Evolutionary conservation across 2,888 invertebrate species (phyloP), one percentile per base, ranked within the genome.

Genomic region (Cephus sareptanus): DNA sequence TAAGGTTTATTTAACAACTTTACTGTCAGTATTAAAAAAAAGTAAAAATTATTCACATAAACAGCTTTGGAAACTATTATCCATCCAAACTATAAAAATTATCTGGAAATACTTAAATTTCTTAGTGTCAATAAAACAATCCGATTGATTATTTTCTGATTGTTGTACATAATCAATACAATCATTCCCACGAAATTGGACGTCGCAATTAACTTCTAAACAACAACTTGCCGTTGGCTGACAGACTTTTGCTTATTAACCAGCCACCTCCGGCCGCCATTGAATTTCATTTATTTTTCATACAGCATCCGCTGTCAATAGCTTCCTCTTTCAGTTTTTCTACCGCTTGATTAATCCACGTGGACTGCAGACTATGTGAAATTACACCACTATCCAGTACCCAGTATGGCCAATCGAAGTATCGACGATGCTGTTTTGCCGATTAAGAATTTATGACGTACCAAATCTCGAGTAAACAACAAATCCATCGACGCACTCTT

Each of bases 221-320:
- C 56, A 56, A 56, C 9, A 56, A 56, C 56, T 56, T 56, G 68
- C 71, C 68, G 75, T 75, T 80, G 81, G 78, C 79, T 83, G 86
- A 84, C 81, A 87, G 83, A 87, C 86, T 89, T 87, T 86, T 85
- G 83, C 88, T 88, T 87, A 89, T 89, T 87, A 89, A 85, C 81
- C 80, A 79, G 74, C 81, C 78, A 79, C 79, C 79, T 77, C 76
- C 78, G 79, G 78, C 68, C 78, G 82, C 73, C 84, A 87, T 87
- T 85, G 85, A 84, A 85, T 89, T 88, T 88, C 85, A 87, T 90
- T 89, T 86, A 85, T 87, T 87, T 88, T 86, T 86, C 86, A 88
- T 86, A 85, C 83, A 85, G 78, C 81, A 81, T 82, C 82, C 80
- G 82, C 87, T 88, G 86, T 88, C 89, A 87, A 90, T 89, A 86